These are phyloP conservation scores for Wiebesia pumilae DNA, from an alignment of 1,140 invertebrate species.

Conservation along the genomic window DNA sequence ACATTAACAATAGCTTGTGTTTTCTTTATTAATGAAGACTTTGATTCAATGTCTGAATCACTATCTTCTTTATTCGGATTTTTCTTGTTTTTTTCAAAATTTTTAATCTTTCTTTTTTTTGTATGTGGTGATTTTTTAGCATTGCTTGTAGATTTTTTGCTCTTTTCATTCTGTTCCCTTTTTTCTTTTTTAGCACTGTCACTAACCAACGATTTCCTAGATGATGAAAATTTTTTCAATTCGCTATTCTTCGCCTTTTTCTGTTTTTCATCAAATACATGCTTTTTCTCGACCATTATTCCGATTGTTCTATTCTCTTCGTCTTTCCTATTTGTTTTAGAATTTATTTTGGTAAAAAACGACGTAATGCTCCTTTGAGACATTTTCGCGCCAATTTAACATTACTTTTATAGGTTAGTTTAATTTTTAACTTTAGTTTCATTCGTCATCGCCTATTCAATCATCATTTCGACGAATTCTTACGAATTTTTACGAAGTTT, in stretches of 20 bases:
- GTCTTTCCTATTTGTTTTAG: slow-evolving; percentile 33
- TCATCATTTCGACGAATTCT: not conserved
- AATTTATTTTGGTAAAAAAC: slow-evolving; percentile 57
- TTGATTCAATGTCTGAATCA: not conserved
- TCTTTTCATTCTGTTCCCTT: slow-evolving; percentile 5
- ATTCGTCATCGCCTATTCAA: slow-evolving; percentile 13
- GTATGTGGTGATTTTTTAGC: not conserved
- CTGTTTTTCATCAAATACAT: not conserved
- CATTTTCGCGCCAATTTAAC: slow-evolving; percentile 56
- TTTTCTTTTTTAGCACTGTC: not conserved
- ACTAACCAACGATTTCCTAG: not conserved
- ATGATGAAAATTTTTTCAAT: slow-evolving; percentile 2
- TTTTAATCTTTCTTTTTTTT: slow-evolving; percentile 22
- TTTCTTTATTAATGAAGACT: not conserved
- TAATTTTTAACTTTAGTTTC: not conserved
- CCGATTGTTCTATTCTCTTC: not conserved
- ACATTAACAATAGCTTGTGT: not conserved
- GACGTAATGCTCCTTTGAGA: slow-evolving; percentile 66
- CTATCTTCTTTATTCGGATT: slow-evolving; percentile 3
- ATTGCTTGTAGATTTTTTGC: slow-evolving; percentile 21
- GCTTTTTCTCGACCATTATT: not conserved
- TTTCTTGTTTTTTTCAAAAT: not conserved
- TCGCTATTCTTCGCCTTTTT: slow-evolving; percentile 35
- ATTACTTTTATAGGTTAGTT: slow-evolving; percentile 7
- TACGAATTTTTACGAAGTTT: not conserved